Conservation (phyloP, 2,113 vertebrate species). For the Myrmecobius fasciatus region DNA sequence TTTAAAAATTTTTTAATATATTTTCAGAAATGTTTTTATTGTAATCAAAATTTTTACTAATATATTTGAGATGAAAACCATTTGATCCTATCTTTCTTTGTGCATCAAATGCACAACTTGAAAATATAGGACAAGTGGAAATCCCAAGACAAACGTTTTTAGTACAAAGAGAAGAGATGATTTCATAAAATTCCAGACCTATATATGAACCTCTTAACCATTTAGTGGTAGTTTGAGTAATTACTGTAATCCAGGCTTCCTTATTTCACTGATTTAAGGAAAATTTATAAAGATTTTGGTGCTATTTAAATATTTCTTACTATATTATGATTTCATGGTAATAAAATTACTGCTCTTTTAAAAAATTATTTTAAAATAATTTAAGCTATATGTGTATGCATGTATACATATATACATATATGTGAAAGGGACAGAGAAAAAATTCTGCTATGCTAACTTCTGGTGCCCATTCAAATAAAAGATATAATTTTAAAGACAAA, state of each 20-base stretch:
- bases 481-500: neutral
- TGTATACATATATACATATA: neutral
- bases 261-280: neutral
- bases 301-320: neutral
- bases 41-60: too few relatives aligned
- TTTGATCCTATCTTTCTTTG: too few relatives aligned
- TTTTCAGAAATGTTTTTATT: neutral
- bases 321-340: neutral
- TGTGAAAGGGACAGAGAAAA: too few relatives aligned
- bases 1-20: neutral
- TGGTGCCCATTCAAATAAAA: constrained; percentile 8
- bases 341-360: neutral
- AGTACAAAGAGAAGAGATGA: neutral
- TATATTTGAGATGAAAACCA: too few relatives aligned
- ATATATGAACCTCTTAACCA: neutral
- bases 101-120: neutral
- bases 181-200: neutral
- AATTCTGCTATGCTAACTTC: neutral
- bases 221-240: neutral
- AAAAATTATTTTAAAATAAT: neutral
- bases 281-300: neutral
- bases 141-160: neutral
- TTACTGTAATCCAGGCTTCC: neutral
- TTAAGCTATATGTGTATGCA: neutral
- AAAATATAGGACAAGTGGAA: neutral